phyloP scores from a whole-genome alignment of 2,797 vertebrate species.

The Falco berigora region DNA sequence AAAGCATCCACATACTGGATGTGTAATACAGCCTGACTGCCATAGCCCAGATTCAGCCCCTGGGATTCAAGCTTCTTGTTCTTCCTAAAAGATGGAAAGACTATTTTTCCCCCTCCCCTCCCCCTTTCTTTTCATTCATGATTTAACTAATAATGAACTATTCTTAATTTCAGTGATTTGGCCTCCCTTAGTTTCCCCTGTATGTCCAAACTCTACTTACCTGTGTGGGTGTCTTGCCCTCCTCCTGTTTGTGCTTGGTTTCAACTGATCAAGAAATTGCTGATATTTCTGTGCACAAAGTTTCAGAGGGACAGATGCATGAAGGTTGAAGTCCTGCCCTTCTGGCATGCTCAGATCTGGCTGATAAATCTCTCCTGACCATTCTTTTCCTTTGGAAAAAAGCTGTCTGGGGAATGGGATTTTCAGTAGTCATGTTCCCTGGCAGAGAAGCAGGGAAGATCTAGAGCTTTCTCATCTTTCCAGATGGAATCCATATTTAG shows the following conservation, averaged over 20 bases:
- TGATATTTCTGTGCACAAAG: conserved; percentile 62
- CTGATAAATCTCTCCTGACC: conserved; percentile 22
- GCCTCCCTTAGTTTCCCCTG: neutral
- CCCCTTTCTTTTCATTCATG: neutral
- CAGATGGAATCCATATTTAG: conserved; percentile 1
- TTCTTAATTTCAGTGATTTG: neutral
- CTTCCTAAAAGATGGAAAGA: neutral
- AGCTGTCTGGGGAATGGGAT: neutral
- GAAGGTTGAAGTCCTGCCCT: conserved; percentile 11
- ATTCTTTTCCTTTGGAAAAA: conserved; percentile 29
- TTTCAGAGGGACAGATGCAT: conserved; percentile 29
- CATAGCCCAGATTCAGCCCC: neutral
- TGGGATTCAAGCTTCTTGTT: neutral
- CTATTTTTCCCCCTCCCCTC: fast-evolving
- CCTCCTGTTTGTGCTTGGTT: neutral
- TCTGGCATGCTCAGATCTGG: conserved; percentile 36
- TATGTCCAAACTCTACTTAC: neutral
- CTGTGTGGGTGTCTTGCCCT: neutral
- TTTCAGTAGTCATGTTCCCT: neutral
- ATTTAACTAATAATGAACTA: neutral
- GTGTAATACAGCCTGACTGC: neutral
- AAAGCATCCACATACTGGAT: neutral
- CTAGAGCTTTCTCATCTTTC: conserved; percentile 40
- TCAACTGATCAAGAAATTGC: conserved; percentile 31
- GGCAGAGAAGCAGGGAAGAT: neutral